These are phyloP conservation scores for Notarius lentiginosus DNA, from an alignment of 2,113 vertebrate genomes.

Conservation along the genomic window DNA sequence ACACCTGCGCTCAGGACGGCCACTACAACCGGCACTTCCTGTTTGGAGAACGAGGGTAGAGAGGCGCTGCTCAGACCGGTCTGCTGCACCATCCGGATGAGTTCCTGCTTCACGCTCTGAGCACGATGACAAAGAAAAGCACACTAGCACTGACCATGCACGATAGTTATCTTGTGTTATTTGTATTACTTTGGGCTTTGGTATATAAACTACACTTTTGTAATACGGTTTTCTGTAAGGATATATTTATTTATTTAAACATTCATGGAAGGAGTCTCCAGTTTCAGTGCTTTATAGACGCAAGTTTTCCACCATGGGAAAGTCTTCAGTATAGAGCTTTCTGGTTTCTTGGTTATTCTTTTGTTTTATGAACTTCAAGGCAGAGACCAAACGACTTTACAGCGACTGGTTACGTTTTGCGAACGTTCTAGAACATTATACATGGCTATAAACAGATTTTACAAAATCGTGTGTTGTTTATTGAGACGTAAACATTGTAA, in stretches of 20 bases:
- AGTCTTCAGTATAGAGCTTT: no score
- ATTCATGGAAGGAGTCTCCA: background rate
- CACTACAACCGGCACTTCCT: slow-evolving; percentile 83
- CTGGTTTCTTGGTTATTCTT: no score
- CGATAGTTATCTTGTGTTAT: background rate
- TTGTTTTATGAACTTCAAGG: no score
- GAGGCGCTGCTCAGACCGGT: slow-evolving; percentile 78
- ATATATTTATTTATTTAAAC: background rate
- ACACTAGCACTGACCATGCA: background rate
- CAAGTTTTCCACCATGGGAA: background rate
- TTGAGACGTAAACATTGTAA: background rate
- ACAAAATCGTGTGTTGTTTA: background rate
- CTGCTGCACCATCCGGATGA: slow-evolving; percentile 87
- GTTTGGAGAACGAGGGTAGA: slow-evolving; percentile 66
- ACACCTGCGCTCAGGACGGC: slow-evolving; percentile 89
- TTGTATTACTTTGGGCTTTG: background rate
- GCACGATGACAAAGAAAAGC: background rate
- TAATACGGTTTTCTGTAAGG: background rate
- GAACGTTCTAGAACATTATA: background rate
- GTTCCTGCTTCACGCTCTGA: slow-evolving; percentile 89
- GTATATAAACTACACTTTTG: background rate
- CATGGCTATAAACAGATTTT: background rate
- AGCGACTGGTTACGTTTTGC: background rate
- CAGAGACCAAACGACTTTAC: no score
- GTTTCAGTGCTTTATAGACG: background rate